Conservation (phyloP, 2,888 invertebrate genomes). For the Acheta domesticus region DNA sequence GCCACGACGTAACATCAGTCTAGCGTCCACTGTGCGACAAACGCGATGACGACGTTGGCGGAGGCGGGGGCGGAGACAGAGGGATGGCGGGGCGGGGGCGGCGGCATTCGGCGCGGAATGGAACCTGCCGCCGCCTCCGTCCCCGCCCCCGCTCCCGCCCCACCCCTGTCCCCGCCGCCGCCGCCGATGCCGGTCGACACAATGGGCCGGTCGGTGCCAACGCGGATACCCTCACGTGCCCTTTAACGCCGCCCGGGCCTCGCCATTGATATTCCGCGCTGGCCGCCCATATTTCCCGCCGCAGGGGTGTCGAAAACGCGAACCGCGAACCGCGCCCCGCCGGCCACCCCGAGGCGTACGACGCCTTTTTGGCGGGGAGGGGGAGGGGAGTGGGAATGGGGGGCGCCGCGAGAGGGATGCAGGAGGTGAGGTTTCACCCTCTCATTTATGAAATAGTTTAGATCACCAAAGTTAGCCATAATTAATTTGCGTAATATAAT, state of each 20-base stretch:
- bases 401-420: too few species aligned
- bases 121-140: not conserved
- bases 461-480: too few species aligned
- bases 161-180: not conserved
- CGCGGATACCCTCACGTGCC: not conserved
- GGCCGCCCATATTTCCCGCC: not conserved
- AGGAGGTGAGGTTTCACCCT: too few species aligned
- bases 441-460: too few species aligned
- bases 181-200: not conserved
- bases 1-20: too few species aligned
- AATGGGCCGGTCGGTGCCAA: conserved; percentile 10
- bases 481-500: too few species aligned
- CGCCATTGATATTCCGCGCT: conserved; percentile 1
- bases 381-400: too few species aligned
- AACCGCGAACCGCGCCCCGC: not conserved
- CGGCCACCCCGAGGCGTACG: too few species aligned
- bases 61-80: too few species aligned
- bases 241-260: conserved; percentile 1
- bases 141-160: not conserved
- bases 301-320: conserved; percentile 7
- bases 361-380: too few species aligned
- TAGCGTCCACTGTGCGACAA: too few species aligned
- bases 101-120: conserved; percentile 18
- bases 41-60: too few species aligned
- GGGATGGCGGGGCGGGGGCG: not conserved